Percentiles rank a stretch among this genome's conserved stretches.
Conservation (phyloP, 2,888 invertebrate species). For the Xiphydria camelus region DNA sequence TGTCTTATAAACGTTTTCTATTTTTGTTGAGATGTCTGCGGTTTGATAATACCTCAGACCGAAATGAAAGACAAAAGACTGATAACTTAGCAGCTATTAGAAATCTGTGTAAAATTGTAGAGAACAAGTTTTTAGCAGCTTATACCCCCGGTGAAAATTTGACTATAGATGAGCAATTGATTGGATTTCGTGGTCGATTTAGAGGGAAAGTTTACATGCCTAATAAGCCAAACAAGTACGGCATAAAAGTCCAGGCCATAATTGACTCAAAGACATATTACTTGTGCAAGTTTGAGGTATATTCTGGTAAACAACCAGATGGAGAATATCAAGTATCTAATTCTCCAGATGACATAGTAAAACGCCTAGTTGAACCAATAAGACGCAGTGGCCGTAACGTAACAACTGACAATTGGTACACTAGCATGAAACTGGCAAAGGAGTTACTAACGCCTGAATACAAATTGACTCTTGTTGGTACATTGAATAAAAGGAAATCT, state of each 20-base stretch:
- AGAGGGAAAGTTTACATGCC: constrained; percentile 11
- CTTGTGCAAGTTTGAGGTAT: constrained; percentile 29
- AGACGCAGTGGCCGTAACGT: constrained; percentile 28
- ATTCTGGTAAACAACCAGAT: constrained; percentile 26
- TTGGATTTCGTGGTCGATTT: constrained; percentile 10
- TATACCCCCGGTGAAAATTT: too few species aligned
- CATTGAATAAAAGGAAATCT: constrained; percentile 36
- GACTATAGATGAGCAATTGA: too few species aligned
- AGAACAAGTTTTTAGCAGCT: too few species aligned
- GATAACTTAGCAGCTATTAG: constrained; percentile 19
- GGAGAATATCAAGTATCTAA: constrained; percentile 26
- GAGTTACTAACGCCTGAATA: constrained; percentile 20
- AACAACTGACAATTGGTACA: constrained; percentile 33
- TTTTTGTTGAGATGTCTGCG: constrained; percentile 18
- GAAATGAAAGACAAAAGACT: constrained; percentile 10
- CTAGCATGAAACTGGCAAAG: constrained; percentile 24
- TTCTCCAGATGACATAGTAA: constrained; percentile 23
- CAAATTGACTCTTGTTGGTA: constrained; percentile 29
- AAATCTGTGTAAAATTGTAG: constrained; percentile 12
- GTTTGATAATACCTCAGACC: constrained; percentile 16
- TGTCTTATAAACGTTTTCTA: constrained; percentile 20
- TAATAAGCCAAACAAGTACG: too few species aligned
- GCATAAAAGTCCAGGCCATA: constrained; percentile 13
- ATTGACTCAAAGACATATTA: constrained; percentile 29
- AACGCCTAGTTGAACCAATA: constrained; percentile 24